These are phyloP conservation scores for Uria lomvia DNA, from an alignment of 2,113 vertebrate species.

Conservation along the genomic window DNA sequence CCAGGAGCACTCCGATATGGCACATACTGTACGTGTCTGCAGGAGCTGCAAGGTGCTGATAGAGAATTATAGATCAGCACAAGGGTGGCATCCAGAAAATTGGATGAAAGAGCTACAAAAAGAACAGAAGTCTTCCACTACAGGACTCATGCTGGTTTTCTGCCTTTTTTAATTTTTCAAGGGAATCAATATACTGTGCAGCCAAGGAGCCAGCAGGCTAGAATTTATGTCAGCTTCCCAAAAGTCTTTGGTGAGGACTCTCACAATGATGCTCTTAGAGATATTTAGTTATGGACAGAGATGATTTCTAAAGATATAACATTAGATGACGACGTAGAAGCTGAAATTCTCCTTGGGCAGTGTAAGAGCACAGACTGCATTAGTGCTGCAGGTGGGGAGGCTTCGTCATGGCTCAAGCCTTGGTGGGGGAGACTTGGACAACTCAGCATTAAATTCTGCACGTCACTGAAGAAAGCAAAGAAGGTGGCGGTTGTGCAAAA, in stretches of 20 bases:
- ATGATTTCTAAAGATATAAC: neutral
- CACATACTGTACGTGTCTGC: neutral
- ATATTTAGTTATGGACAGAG: neutral
- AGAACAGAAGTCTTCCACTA: neutral
- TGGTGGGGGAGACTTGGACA: neutral
- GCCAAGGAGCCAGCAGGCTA: neutral
- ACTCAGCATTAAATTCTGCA: neutral
- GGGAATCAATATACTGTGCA: neutral
- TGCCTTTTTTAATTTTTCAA: neutral
- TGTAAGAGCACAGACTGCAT: neutral
- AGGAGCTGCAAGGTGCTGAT: neutral
- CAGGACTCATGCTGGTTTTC: neutral
- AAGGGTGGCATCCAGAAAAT: neutral
- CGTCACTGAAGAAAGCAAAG: neutral
- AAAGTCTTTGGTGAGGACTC: neutral
- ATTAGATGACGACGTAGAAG: neutral
- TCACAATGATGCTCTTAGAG: neutral
- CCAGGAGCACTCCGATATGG: neutral
- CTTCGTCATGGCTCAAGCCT: neutral
- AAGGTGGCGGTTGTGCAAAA: neutral
- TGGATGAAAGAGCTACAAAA: neutral
- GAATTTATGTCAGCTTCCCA: neutral
- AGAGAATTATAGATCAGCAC: neutral
- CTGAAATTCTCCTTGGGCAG: neutral
- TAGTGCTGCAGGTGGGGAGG: neutral